A percentile compares a stretch with the other conserved stretches of the same genome.
Conservation (phyloP, 2,797 vertebrate genomes). For the Chelon auratus region DNA sequence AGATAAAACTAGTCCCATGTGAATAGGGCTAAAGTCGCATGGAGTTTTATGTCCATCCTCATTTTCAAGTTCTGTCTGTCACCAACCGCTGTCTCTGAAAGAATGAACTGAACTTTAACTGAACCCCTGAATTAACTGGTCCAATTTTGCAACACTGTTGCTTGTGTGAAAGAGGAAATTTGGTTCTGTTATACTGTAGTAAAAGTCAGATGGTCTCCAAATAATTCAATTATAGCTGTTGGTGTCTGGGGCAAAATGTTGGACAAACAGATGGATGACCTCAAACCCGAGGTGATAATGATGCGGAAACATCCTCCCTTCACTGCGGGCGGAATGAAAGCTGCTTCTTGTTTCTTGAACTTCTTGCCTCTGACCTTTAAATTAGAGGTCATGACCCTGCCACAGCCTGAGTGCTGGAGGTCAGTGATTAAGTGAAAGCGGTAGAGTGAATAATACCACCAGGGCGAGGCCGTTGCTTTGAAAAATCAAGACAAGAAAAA, state of each 20-base stretch:
- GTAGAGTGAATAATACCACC: neutral
- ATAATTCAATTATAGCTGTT: neutral
- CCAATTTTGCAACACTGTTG: neutral
- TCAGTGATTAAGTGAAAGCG: neutral
- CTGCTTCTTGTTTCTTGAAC: neutral
- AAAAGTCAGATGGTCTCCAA: neutral
- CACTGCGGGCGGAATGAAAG: neutral
- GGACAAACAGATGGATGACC: neutral
- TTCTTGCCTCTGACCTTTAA: neutral
- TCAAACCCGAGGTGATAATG: neutral
- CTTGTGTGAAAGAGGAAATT: neutral
- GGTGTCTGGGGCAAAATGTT: neutral
- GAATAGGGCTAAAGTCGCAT: too few species aligned
- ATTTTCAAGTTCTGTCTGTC: too few species aligned
- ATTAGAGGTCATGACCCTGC: neutral
- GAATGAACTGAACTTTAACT: too few species aligned
- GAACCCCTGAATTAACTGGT: too few species aligned
- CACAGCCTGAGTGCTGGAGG: neutral
- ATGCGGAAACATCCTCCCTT: neutral
- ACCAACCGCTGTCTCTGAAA: too few species aligned
- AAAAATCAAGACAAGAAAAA: neutral
- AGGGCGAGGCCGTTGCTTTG: neutral
- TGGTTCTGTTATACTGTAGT: neutral
- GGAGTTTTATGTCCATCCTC: too few species aligned
- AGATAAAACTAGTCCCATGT: too few species aligned